Conservation (phyloP, 2,797 vertebrate species). For the Etheostoma perlongum region DNA sequence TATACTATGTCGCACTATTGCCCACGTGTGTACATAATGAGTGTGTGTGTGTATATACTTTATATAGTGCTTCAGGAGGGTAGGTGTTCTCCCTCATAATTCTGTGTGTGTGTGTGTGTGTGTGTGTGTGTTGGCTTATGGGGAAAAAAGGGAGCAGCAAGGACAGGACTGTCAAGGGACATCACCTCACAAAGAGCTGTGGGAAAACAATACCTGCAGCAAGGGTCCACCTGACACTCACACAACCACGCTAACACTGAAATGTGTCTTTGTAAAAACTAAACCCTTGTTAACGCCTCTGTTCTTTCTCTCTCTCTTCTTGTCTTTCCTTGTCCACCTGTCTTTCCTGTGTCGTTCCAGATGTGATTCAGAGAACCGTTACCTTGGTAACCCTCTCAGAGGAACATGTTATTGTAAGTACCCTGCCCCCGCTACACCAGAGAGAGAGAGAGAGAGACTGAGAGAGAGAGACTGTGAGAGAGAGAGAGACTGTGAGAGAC, state of each 20-base stretch:
- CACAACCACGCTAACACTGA: background rate
- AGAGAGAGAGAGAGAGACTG: slow-evolving; percentile 12
- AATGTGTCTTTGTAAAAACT: slow-evolving; percentile 9
- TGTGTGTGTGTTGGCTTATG: slow-evolving; percentile 10
- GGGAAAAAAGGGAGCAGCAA: slow-evolving; percentile 42
- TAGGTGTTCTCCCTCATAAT: no score
- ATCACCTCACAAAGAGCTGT: slow-evolving; percentile 54
- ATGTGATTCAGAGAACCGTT: slow-evolving; percentile 97
- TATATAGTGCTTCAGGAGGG: no score
- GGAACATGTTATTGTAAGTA: slow-evolving; percentile 98
- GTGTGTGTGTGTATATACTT: no score
- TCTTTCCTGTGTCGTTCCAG: slow-evolving; percentile 75
- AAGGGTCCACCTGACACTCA: slow-evolving; percentile 1
- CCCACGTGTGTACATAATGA: no score
- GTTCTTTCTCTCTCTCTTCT: slow-evolving; percentile 5
- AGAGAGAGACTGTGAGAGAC: no score
- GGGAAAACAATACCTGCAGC: slow-evolving; percentile 50
- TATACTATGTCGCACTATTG: no score
- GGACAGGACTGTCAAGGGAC: slow-evolving; percentile 61
- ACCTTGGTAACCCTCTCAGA: slow-evolving; percentile 94
- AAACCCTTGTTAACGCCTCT: slow-evolving; percentile 43
- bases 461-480: no score
- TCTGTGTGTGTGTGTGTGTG: background rate
- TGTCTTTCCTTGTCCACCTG: background rate
- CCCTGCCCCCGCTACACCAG: slow-evolving; percentile 44